Evolutionary conservation across 1,140 invertebrate genomes (phyloP).

Genomic region (Drosophila miranda): DNA sequence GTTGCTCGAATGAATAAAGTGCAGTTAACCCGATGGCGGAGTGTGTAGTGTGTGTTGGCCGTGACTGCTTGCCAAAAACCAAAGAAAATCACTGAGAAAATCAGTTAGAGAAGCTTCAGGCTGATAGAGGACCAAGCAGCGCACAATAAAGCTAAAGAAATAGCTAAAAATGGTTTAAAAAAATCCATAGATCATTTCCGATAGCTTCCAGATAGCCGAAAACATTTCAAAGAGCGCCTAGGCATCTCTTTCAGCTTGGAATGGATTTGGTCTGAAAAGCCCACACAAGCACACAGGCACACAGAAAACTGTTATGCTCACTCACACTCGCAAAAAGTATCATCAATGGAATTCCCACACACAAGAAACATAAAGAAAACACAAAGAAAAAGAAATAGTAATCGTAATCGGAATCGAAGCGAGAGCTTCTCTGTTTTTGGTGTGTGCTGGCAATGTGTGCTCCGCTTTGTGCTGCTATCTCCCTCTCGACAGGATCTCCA

Average conservation of each 20-base stretch:
- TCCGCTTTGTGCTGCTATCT: no score
- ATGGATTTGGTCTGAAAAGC: no score
- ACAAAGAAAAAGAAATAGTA: slow-evolving; percentile 14
- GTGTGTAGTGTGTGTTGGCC: slow-evolving; percentile 27
- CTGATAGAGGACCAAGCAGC: background rate
- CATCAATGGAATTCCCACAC: slow-evolving; percentile 75
- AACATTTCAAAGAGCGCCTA: slow-evolving; percentile 11
- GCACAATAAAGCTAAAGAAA: background rate
- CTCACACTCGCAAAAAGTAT: slow-evolving; percentile 20
- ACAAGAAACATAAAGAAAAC: background rate
- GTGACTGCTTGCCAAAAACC: slow-evolving; percentile 32
- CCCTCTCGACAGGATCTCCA: no score
- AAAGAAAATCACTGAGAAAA: slow-evolving; percentile 4
- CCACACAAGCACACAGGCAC: slow-evolving; percentile 13
- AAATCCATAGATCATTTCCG: no score
- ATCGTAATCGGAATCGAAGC: slow-evolving; percentile 9
- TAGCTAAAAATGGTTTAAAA: no score
- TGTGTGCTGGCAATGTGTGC: background rate
- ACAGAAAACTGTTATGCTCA: background rate
- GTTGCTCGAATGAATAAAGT: slow-evolving; percentile 39
- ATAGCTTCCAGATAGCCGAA: slow-evolving; percentile 10
- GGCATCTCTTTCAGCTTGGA: slow-evolving; percentile 13
- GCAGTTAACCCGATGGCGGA: slow-evolving; percentile 55
- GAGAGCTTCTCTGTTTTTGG: slow-evolving; percentile 4
- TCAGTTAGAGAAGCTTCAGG: background rate